Evolutionary conservation across 1,140 invertebrate species (phyloP).

Genomic region (Asobara japonica): DNA sequence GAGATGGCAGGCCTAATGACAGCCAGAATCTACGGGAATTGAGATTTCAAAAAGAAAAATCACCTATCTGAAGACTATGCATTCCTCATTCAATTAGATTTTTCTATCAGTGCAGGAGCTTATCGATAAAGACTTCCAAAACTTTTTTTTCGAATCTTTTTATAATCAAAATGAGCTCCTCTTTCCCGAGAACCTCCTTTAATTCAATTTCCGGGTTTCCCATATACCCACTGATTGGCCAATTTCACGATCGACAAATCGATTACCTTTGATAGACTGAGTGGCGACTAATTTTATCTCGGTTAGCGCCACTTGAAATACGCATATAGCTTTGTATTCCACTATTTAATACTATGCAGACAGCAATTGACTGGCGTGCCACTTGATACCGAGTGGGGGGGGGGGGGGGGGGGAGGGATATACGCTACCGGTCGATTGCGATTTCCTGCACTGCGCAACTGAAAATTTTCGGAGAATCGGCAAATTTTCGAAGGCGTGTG

Average conservation of each 20-base stretch:
- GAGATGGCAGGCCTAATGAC: no score
- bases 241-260: constrained; percentile 24
- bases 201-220: constrained; percentile 36
- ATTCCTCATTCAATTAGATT: no score
- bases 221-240: constrained; percentile 19
- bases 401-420: not conserved
- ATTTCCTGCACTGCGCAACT: constrained; percentile 35
- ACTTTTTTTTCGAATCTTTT: no score
- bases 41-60: no score
- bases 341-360: not conserved
- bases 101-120: no score
- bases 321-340: not conserved
- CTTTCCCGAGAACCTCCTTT: no score
- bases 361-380: not conserved
- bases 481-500: constrained; percentile 62
- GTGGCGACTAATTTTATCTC: not conserved
- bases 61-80: no score
- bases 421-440: not conserved
- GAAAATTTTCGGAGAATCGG: constrained; percentile 50
- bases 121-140: no score
- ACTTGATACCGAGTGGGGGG: not conserved
- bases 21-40: no score
- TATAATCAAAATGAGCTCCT: no score
- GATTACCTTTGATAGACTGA: constrained; percentile 10
- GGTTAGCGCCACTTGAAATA: no score